Evolutionary conservation across 2,888 invertebrate genomes (phyloP).

Genomic region (Ectemnius lituratus): DNA sequence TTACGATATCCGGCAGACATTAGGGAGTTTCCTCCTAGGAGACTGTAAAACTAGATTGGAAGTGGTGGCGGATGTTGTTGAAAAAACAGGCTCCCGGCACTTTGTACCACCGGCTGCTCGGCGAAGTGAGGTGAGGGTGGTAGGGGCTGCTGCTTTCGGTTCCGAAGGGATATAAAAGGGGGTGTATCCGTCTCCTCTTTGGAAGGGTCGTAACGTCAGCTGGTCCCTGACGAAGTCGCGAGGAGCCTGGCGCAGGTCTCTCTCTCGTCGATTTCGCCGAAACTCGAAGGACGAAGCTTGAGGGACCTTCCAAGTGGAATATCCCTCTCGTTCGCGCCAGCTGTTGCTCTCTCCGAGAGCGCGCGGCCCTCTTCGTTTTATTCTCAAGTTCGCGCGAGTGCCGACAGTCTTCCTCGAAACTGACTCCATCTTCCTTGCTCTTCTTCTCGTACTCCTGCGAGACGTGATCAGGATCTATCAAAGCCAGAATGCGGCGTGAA

Average conservation of each 20-base stretch:
- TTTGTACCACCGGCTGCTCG: conserved; percentile 58
- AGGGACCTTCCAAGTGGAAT: conserved; percentile 39
- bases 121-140: conserved; percentile 36
- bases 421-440: conserved; percentile 20
- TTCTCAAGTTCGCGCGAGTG: conserved; percentile 50
- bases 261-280: conserved; percentile 47
- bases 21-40: not conserved
- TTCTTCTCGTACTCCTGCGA: conserved; percentile 14
- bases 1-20: conserved; percentile 9
- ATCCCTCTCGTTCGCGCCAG: conserved; percentile 60
- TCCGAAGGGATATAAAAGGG: conserved; percentile 45
- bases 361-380: conserved; percentile 48
- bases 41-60: conserved; percentile 44
- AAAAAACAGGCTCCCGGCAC: conserved; percentile 54
- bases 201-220: conserved; percentile 64
- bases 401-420: conserved; percentile 16
- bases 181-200: conserved; percentile 47
- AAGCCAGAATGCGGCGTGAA: conserved; percentile 9
- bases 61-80: conserved; percentile 50
- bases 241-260: conserved; percentile 40
- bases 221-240: conserved; percentile 64
- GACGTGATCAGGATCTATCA: conserved; percentile 50
- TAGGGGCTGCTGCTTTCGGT: conserved; percentile 15
- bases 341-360: conserved; percentile 60
- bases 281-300: conserved; percentile 47